A percentile compares a stretch with the other conserved stretches of the same genome.
These are phyloP conservation scores for Subanguina moxae DNA, from an alignment of 1,140 invertebrate species.

Conservation along the genomic window DNA sequence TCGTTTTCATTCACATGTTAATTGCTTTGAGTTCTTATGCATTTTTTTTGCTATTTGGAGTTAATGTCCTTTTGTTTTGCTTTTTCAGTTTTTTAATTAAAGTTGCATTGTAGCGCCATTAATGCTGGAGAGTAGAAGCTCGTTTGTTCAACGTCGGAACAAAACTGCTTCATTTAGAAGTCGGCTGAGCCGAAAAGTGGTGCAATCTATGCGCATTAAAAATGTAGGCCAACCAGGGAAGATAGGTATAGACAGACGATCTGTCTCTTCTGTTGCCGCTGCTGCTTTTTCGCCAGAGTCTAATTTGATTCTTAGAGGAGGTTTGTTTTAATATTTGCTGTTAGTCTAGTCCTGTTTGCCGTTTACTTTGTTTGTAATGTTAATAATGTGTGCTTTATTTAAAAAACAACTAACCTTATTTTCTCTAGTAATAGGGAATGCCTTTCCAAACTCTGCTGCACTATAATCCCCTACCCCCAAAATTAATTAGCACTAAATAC, in stretches of 20 bases:
- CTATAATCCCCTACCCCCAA: too few species aligned
- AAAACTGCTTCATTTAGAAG: conserved; percentile 47
- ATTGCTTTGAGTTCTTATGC: neutral
- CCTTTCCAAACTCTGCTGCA: too few species aligned
- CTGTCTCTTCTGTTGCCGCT: neutral
- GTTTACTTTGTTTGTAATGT: too few species aligned
- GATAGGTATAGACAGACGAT: neutral
- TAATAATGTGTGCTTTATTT: too few species aligned
- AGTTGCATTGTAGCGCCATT: neutral
- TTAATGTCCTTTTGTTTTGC: neutral
- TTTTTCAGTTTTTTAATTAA: too few species aligned
- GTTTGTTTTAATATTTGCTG: neutral
- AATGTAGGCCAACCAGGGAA: neutral
- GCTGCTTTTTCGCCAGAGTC: neutral
- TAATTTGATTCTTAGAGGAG: neutral
- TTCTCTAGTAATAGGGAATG: too few species aligned
- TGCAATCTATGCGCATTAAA: conserved; percentile 23
- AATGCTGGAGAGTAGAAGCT: conserved; percentile 2
- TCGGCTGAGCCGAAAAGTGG: conserved; percentile 7
- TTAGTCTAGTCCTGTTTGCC: too few species aligned
- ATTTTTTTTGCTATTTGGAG: neutral
- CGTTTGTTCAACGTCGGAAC: conserved; percentile 47
- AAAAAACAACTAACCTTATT: too few species aligned
- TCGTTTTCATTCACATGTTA: too few species aligned
- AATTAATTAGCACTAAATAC: too few species aligned